A percentile compares a stretch with the other conserved stretches of the same genome.
Conservation (phyloP, 2,113 vertebrate genomes). For the Heterocephalus glaber region DNA sequence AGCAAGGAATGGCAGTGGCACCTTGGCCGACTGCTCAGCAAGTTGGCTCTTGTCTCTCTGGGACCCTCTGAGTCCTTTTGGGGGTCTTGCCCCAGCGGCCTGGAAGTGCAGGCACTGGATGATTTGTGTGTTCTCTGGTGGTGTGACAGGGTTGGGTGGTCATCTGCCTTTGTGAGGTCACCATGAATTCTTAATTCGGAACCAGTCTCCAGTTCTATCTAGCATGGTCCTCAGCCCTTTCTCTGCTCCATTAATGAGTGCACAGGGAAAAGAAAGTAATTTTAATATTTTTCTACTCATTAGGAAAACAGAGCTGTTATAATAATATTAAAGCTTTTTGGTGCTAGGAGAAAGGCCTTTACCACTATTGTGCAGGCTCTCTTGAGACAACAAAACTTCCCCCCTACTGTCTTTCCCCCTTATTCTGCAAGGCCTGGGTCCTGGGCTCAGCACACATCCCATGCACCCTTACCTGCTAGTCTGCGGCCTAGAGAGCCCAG, state of each 20-base stretch:
- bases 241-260: background rate
- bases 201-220: background rate
- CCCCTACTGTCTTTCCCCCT: background rate
- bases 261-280: background rate
- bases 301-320: background rate
- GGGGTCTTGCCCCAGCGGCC: no score
- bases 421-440: fast-evolving
- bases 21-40: background rate
- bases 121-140: background rate
- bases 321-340: background rate
- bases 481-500: background rate
- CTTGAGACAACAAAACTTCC: background rate
- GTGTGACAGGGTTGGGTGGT: background rate
- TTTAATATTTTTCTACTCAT: background rate
- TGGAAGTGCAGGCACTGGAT: fast-evolving
- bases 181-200: background rate
- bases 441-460: fast-evolving
- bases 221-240: background rate
- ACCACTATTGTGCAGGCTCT: background rate
- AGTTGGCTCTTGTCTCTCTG: background rate
- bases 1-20: background rate
- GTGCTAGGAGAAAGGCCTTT: background rate
- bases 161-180: background rate
- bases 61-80: background rate
- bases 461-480: fast-evolving